Base-by-base conservation (phyloP, 2,113 vertebrate genomes). In the Psammodynastes pulverulentus region DNA sequence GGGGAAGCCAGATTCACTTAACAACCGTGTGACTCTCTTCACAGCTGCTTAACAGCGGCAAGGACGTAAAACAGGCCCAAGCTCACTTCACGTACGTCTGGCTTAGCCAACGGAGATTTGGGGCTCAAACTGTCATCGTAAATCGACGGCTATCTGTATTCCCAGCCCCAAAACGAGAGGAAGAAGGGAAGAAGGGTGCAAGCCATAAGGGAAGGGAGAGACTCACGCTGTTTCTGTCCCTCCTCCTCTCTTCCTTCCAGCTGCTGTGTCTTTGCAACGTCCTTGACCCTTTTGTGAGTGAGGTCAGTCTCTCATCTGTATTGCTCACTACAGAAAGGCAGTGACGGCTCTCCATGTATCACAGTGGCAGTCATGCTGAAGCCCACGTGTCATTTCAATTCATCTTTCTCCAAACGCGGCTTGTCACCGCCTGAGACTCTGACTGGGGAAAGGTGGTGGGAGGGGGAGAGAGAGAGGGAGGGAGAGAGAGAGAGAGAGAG, bases 341-440 rank as follows among this genome's bases (percentile, higher is more conserved):
- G 94, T 12, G 93, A 89, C 6, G 49, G 96, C 95, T 97, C 67
- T 86, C 97, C 92, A 94, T 97, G 98, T 96, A 96, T 97, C 97
- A 97, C 62, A 91, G 94, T 90, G 54, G 96, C 97, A 93, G 97
- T 97, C 97, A 97, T 67, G 90, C 97, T 53, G 93, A 94, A 92
- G 95, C 94, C 93, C 0, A 7, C 2, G 34, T 97, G 97, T 96
- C 97, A 95, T 95, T 96, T 93, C 97, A 95, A 98, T 97, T 96
- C 95, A 93, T 98, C 97, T 98, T 96, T 94, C 93, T 94, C 95
- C 53, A 72, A 46, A 94, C 0, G 7, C 93, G 95, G 93, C 93
- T 95, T 96, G 97, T 97, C 96, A 96, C 91, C 43, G 8, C 89
- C 94, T 84, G 92, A 3, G 3, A 92, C 17, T 90, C 91, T 2